phyloP scores from a whole-genome alignment of 1,140 invertebrate genomes.

The Eriosoma lanigerum region DNA sequence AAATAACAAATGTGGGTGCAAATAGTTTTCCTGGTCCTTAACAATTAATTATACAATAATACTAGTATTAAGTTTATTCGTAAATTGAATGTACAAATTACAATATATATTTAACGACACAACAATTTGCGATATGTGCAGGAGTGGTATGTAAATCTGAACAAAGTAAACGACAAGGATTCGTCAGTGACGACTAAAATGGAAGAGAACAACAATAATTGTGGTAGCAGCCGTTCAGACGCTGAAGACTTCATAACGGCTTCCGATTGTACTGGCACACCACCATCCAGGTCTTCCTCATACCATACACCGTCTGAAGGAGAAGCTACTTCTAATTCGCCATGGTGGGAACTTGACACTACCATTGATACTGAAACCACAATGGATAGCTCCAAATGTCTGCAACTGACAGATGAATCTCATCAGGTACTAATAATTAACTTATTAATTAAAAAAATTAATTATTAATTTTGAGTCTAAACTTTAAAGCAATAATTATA shows the following conservation, averaged over 20 bases:
- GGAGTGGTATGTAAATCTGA: conserved; percentile 44
- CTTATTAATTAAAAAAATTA: too few species aligned
- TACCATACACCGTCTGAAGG: conserved; percentile 69
- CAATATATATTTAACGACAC: background rate
- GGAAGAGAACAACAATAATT: conserved; percentile 8
- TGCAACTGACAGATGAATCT: conserved; percentile 26
- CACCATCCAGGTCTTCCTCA: conserved; percentile 67
- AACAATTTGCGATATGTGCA: background rate
- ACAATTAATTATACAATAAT: too few species aligned
- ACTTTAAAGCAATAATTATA: too few species aligned
- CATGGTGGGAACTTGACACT: conserved; percentile 61
- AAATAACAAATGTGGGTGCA: too few species aligned
- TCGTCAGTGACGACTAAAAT: background rate
- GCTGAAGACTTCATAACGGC: conserved; percentile 68
- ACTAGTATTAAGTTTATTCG: too few species aligned
- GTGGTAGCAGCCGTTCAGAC: conserved; percentile 53
- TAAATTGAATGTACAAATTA: background rate
- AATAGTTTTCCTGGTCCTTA: too few species aligned
- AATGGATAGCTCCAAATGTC: background rate
- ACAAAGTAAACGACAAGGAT: background rate
- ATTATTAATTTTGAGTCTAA: too few species aligned
- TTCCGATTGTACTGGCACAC: conserved; percentile 68
- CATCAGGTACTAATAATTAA: conserved; percentile 23
- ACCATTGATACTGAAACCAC: conserved; percentile 53
- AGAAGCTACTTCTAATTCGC: conserved; percentile 60